Evolutionary conservation across 2,797 vertebrate genomes (phyloP).

Genomic region (Graptemys geographica): DNA sequence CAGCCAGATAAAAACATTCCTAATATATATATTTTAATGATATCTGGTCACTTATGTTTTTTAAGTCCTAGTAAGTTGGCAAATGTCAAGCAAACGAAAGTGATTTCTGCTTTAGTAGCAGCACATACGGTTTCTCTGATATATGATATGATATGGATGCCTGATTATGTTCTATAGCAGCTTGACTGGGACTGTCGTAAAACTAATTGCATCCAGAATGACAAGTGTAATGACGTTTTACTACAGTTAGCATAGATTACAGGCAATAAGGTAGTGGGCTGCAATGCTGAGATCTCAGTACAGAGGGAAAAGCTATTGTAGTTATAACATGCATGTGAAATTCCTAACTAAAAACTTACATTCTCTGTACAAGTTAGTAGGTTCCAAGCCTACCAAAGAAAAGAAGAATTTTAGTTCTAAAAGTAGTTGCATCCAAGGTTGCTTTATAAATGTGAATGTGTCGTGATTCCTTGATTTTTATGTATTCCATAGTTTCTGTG

Average conservation of each 20-base stretch:
- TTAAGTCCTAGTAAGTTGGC: neutral
- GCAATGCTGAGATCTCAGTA: neutral
- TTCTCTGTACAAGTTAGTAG: neutral
- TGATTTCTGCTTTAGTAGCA: neutral
- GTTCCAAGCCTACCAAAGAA: no score
- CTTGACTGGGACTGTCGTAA: neutral
- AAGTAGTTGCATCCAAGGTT: neutral
- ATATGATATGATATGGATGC: neutral
- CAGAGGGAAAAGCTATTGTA: neutral
- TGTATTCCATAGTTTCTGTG: neutral
- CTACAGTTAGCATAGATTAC: neutral
- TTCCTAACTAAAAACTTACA: neutral
- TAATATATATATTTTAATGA: no score
- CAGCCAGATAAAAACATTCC: no score
- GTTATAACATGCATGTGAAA: neutral
- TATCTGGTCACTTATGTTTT: neutral
- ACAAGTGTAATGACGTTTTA: neutral
- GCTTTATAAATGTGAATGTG: neutral
- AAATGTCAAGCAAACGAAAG: fast-evolving
- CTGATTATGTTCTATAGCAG: neutral
- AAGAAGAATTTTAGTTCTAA: neutral
- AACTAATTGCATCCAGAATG: neutral
- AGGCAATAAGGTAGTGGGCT: neutral
- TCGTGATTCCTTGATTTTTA: neutral
- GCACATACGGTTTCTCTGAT: neutral